Conservation (phyloP, 2,888 invertebrate species). For the Drosophila fulvimacula region DNA sequence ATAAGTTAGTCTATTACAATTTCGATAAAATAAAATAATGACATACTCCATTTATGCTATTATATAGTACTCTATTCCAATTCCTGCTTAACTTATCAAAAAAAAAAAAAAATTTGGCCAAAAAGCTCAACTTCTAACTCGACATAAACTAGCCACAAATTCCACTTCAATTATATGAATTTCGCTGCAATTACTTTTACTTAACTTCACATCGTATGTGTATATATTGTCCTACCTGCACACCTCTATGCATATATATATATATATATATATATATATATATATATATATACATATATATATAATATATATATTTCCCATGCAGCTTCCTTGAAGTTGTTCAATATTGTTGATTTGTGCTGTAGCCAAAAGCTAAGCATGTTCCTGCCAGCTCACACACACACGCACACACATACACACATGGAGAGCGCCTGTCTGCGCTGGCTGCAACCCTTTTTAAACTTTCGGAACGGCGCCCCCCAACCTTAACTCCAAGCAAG, state of each 20-base stretch:
- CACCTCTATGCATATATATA: too few species aligned
- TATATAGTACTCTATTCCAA: too few species aligned
- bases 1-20: too few species aligned
- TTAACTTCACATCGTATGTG: background rate
- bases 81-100: too few species aligned
- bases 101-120: too few species aligned
- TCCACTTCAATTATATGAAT: too few species aligned
- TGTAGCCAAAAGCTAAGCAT: constrained; percentile 2
- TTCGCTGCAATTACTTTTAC: background rate
- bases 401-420: background rate
- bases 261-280: background rate
- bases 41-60: too few species aligned
- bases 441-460: constrained; percentile 6
- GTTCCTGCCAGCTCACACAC: background rate
- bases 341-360: constrained; percentile 3
- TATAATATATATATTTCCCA: background rate
- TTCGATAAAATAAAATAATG: too few species aligned
- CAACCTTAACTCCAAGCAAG: background rate
- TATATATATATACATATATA: background rate
- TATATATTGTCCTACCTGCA: too few species aligned
- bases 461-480: constrained; percentile 19
- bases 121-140: too few species aligned
- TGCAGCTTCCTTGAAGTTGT: constrained; percentile 1
- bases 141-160: too few species aligned
- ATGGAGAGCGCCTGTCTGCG: background rate